A percentile compares a stretch with the other conserved stretches of the same genome.
These are phyloP conservation scores for Paramormyrops kingsleyae DNA, from an alignment of 2,113 vertebrate species.

Conservation along the genomic window DNA sequence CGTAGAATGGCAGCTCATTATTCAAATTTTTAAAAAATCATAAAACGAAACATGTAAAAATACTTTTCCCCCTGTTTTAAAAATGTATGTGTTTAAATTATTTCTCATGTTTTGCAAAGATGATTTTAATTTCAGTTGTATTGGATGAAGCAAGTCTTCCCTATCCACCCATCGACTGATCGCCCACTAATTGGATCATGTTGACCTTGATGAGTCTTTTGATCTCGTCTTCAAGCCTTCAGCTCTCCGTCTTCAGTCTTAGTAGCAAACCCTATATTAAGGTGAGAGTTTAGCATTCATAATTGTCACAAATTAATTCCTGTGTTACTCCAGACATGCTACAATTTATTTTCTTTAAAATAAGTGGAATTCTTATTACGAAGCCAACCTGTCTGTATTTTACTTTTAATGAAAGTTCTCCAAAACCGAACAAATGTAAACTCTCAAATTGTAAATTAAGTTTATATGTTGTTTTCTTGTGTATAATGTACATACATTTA, in stretches of 20 bases:
- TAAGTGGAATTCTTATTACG: neutral
- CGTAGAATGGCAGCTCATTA: neutral
- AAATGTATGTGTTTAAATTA: neutral
- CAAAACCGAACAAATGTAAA: neutral
- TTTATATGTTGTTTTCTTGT: neutral
- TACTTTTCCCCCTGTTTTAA: neutral
- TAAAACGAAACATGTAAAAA: neutral
- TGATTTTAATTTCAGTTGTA: neutral
- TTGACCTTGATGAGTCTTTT: neutral
- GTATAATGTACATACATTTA: conserved; percentile 17
- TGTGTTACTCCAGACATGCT: neutral
- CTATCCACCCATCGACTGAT: neutral
- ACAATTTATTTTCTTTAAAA: neutral
- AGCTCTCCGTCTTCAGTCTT: neutral
- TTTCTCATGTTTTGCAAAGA: neutral
- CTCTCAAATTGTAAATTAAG: neutral
- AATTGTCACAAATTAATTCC: neutral
- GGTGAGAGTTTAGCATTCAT: neutral
- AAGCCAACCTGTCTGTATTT: neutral
- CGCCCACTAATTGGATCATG: neutral
- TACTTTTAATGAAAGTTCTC: neutral
- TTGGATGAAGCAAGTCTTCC: neutral
- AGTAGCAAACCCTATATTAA: neutral
- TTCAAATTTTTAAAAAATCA: neutral
- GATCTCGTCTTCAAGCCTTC: neutral